Evolutionary conservation across 1,140 invertebrate genomes (phyloP), one percentile per base, ranked within the genome.

Genomic region (Meloidogyne exigua): DNA sequence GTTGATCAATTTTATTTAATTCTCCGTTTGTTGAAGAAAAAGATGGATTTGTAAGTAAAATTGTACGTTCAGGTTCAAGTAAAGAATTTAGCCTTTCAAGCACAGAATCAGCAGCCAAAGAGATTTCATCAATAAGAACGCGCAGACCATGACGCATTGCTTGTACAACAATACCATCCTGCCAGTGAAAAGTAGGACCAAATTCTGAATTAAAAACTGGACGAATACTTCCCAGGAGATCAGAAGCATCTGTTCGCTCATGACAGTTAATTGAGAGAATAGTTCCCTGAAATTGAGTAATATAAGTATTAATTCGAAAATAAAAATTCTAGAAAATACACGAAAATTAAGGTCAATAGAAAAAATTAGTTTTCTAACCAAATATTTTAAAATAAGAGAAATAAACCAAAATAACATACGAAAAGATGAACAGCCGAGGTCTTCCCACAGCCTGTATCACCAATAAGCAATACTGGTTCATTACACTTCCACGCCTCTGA

Each of bases 61-160:
- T 88, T 68, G 91, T 94, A 67, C 95, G 90, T 88, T 98, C 95
- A 0, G 94, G 92, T 90, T 99, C 97, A 15, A 98, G 88, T 42
- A 99, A 91, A 25, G 94, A 96, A 90, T 99, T 99, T 18, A 99
- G 88, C 85, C 97, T 90, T 89, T 99, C 97, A 64, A 99, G 89
- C 10, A 99, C 97, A 81, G 96, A 98, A 84, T 99, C 97, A 88
- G 99, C 96, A 0, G 97, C 96, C 57, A 99, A 89, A 3, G 97
- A 99, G 81, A 99, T 99, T 91, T 99, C 97, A 90, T 99, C 97
- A 0, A 96, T 93, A 32, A 99, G 89, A 85, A 99, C 96, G 77
- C 95, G 62, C 90, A 69, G 90, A 0, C 96, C 96, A 21, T 91
- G 89, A 81, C 91, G 90, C 95, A 99, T 97, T 0, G 96, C 92